Evolutionary conservation across 2,797 vertebrate genomes (phyloP).

Genomic region (Etheostoma perlongum): DNA sequence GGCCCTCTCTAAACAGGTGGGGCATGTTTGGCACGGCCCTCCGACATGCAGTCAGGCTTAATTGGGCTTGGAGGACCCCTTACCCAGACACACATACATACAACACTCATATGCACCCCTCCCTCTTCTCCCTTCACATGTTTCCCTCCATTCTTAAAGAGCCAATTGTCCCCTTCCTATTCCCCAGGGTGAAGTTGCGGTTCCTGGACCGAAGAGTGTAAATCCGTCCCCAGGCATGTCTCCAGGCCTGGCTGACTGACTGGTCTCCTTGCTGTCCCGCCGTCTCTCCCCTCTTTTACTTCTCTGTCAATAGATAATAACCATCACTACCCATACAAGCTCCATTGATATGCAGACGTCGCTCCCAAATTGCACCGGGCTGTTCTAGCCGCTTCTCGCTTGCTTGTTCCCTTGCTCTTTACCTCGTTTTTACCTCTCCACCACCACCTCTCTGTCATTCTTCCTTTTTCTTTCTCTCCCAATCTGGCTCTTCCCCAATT

Average conservation of each 20-base stretch:
- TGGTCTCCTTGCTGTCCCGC: slow-evolving; percentile 18
- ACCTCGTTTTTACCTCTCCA: slow-evolving; percentile 29
- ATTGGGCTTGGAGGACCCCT: slow-evolving; percentile 82
- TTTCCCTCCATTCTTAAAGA: slow-evolving; percentile 70
- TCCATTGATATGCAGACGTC: slow-evolving; percentile 57
- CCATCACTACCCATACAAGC: slow-evolving; percentile 34
- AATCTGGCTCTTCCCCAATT: slow-evolving; percentile 34
- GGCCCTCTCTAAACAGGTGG: slow-evolving; percentile 81
- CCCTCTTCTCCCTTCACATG: slow-evolving; percentile 40
- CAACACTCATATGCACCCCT: slow-evolving; percentile 46
- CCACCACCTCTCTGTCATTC: slow-evolving; percentile 9
- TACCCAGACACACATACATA: slow-evolving; percentile 40
- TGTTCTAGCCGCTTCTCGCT: slow-evolving; percentile 8
- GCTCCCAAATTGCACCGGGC: slow-evolving; percentile 45
- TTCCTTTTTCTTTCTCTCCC: slow-evolving; percentile 9
- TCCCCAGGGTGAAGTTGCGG: slow-evolving; percentile 68
- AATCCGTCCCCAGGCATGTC: slow-evolving; percentile 70
- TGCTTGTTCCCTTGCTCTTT: neutral
- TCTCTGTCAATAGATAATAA: slow-evolving; percentile 56
- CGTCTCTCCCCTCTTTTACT: neutral
- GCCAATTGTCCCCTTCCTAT: slow-evolving; percentile 66
- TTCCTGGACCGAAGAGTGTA: slow-evolving; percentile 48
- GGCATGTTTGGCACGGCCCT: slow-evolving; percentile 84
- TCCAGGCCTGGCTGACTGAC: slow-evolving; percentile 47
- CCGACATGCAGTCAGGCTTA: slow-evolving; percentile 82